These are phyloP conservation scores for Drosophila orena DNA, from an alignment of 1,140 invertebrate genomes.

Conservation along the genomic window DNA sequence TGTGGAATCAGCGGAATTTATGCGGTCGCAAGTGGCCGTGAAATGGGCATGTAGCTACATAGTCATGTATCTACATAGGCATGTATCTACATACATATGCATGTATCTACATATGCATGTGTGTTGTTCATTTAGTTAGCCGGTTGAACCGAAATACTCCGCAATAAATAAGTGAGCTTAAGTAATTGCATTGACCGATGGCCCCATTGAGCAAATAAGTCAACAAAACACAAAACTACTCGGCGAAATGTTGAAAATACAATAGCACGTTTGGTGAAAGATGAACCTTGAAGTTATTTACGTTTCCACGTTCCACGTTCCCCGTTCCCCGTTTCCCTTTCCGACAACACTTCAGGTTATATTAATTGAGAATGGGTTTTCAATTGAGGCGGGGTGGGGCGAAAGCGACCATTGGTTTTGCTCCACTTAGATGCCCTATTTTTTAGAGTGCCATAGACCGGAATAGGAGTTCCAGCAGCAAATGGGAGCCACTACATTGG, in stretches of 20 bases:
- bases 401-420: too few relatives aligned
- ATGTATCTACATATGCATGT: too few relatives aligned
- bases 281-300: background rate
- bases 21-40: slow-evolving; percentile 17
- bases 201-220: slow-evolving; percentile 23
- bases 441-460: background rate
- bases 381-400: too few relatives aligned
- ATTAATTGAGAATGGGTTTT: too few relatives aligned
- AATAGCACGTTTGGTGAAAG: background rate
- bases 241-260: background rate
- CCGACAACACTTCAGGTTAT: too few relatives aligned
- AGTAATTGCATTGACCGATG: slow-evolving; percentile 62
- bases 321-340: too few relatives aligned
- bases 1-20: slow-evolving; percentile 37
- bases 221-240: slow-evolving; percentile 15
- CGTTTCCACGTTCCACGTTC: too few relatives aligned
- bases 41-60: slow-evolving; percentile 17
- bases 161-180: slow-evolving; percentile 43
- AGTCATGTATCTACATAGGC: background rate
- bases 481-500: background rate
- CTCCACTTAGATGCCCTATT: too few relatives aligned
- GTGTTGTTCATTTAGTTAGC: too few relatives aligned
- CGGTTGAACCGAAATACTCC: slow-evolving; percentile 12
- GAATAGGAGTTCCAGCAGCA: background rate
- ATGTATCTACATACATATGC: background rate